Percentiles rank a stretch among this genome's conserved stretches.
Evolutionary conservation across 2,888 invertebrate species (phyloP).

Genomic region (Agriotes lineatus): DNA sequence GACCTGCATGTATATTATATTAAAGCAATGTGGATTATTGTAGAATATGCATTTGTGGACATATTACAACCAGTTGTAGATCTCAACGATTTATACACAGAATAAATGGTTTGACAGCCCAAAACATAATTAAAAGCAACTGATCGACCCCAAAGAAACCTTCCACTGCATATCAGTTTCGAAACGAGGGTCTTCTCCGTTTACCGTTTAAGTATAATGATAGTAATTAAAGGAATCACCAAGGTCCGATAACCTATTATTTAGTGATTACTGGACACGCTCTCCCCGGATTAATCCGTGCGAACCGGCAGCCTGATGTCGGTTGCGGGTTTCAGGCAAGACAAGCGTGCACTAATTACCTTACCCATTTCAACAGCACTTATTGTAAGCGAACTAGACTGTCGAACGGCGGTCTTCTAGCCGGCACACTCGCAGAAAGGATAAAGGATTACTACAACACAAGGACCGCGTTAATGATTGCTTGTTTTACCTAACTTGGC

Average conservation of each 20-base stretch:
- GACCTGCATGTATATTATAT: too few species aligned
- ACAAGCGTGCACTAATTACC: conserved; percentile 41
- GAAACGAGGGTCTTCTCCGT: neutral
- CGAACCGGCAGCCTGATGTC: conserved; percentile 39
- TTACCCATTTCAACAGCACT: conserved; percentile 35
- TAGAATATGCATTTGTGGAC: too few species aligned
- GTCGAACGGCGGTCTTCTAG: conserved; percentile 36
- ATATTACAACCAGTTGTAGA: too few species aligned
- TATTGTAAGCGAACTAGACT: conserved; percentile 33
- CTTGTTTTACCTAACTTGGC: conserved; percentile 17
- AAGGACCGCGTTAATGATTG: conserved; percentile 30
- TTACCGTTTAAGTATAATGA: conserved; percentile 8
- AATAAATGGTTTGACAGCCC: too few species aligned
- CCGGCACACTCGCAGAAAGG: conserved; percentile 29
- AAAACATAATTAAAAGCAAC: too few species aligned
- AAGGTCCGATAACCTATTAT: conserved; percentile 35
- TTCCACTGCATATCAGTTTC: neutral
- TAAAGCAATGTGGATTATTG: too few species aligned
- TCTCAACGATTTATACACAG: too few species aligned
- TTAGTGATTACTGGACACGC: conserved; percentile 35
- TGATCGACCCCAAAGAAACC: too few species aligned
- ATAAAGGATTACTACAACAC: conserved; percentile 33
- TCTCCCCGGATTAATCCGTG: conserved; percentile 37
- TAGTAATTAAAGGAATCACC: conserved; percentile 32
- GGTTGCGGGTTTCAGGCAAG: conserved; percentile 33